Conservation (phyloP, 2,888 invertebrate species). For the Pomacea canaliculata region DNA sequence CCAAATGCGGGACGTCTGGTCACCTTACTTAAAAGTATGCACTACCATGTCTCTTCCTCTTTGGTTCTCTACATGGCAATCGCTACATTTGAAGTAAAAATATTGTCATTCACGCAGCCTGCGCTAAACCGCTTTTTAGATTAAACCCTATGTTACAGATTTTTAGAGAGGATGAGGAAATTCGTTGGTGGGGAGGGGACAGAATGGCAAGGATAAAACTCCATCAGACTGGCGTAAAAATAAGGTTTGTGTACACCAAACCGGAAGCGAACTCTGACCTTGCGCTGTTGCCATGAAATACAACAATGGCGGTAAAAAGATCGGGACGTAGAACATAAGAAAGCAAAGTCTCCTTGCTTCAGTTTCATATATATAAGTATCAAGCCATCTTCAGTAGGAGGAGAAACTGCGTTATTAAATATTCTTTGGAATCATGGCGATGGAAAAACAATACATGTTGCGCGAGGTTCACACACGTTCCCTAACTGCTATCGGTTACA, state of each 20-base stretch:
- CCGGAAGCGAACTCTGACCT: slow-evolving; percentile 13
- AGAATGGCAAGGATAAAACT: too few relatives aligned
- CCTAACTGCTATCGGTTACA: slow-evolving; percentile 67
- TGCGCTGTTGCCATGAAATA: slow-evolving; percentile 54
- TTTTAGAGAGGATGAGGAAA: too few relatives aligned
- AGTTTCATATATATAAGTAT: neutral
- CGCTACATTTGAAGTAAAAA: too few relatives aligned
- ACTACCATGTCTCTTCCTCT: too few relatives aligned
- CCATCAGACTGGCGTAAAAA: too few relatives aligned
- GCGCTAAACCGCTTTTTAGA: too few relatives aligned
- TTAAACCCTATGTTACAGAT: too few relatives aligned
- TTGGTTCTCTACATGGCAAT: too few relatives aligned
- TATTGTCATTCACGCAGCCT: too few relatives aligned
- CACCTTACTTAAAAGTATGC: too few relatives aligned
- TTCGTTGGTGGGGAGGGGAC: too few relatives aligned
- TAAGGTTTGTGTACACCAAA: neutral
- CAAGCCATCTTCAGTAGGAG: neutral
- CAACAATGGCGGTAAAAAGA: slow-evolving; percentile 49
- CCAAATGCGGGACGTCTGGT: too few relatives aligned
- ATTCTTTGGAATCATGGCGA: slow-evolving; percentile 61
- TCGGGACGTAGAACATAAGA: neutral
- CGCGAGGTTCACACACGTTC: slow-evolving; percentile 64
- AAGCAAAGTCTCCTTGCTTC: neutral
- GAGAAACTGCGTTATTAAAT: neutral
- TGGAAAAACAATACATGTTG: slow-evolving; percentile 65